Evolutionary conservation across 2,797 vertebrate species (phyloP), one percentile per base, ranked within the genome.

Genomic region (Cirrhinus molitorella): DNA sequence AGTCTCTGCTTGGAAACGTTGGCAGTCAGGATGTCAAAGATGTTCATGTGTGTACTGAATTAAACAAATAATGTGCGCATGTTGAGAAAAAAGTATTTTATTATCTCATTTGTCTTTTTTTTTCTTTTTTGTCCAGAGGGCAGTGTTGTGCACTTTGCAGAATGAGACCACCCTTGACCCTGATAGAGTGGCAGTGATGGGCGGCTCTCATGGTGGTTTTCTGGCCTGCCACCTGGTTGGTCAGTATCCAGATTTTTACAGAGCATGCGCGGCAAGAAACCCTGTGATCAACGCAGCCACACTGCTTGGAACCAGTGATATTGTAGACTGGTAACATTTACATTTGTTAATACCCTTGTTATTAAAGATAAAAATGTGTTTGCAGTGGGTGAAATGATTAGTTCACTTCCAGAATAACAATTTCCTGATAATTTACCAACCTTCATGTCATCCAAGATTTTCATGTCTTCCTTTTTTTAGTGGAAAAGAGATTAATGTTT

Each of bases 191-290:
- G 94, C 91, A 25, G 93, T 96, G 89, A 91, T 96, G 72, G 96
- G 96, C 0, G 96, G 96, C 3, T 97, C 96, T 49, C 96, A 97
- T 0, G 95, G 96, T 2, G 96, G 96, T 65, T 97, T 97, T 90
- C 92, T 97, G 0, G 92, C 94, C 34, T 96, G 96, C 79, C 96
- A 97, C 72, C 90, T 97, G 87, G 90, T 96, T 40, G 82, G 93
- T 80, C 92, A 93, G 5, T 95, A 95, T 87, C 96, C 95, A 0
- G 67, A 95, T 21, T 92, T 92, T 85, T 97, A 96, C 90, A 92
- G 0, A 90, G 96, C 92, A 0, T 96, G 96, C 61, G 95, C 89
- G 2, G 91, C 93, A 81, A 93, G 95, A 88, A 96, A 95, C 91
- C 96, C 96, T 0, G 94, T 96, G 74, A 95, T 94, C 79, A 96